Base-by-base conservation (phyloP, 2,888 invertebrate genomes). In the Cordilura impudica region DNA sequence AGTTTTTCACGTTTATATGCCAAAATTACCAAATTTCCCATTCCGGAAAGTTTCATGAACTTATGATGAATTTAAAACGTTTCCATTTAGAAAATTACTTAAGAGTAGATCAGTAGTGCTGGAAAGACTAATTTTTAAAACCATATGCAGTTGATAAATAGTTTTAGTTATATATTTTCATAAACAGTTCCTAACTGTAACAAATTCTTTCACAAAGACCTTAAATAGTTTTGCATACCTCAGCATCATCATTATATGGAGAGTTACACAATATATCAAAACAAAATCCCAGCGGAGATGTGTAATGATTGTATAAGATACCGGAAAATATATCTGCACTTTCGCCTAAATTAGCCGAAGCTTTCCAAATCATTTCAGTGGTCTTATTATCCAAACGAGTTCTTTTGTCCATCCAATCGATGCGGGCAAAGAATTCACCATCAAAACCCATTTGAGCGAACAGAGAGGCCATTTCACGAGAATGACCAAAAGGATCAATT, bases 211-310 rank as follows among this genome's bases (percentile, higher is more conserved):
- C n/a, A n/a, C n/a, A n/a, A 29, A 2, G 10, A 0, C 12, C n/a
- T 39, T n/a, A 4, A 39, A n/a, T 2, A n/a, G n/a, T n/a, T n/a
- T n/a, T n/a, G 12, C 91, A 88, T 90, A 97, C 96, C 91, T 92
- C 92, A 43, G 89, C 84, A 5, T 95, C 93, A 0, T 96, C 95
- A 87, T 98, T 98, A 87, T 95, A 97, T 54, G 95, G 94, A 86
- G 97, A 96, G 0, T 89, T 88, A 86, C 98, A 98, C 0, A 96
- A 91, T 4, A 94, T 91, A 87, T 99, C 98, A 88, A 97, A 99
- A 86, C 98, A 98, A 89, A 98, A 98, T 0, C 97, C 98, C 4
- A 92, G 91, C 0, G 98, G 98, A 0, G 97, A 95, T 0, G 93
- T 92, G 87, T 98, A 98, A 0, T 92, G 93, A 84, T 97, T 96